Evolutionary conservation across 2,113 vertebrate genomes (phyloP).

Genomic region (Potamarius usumacintae): DNA sequence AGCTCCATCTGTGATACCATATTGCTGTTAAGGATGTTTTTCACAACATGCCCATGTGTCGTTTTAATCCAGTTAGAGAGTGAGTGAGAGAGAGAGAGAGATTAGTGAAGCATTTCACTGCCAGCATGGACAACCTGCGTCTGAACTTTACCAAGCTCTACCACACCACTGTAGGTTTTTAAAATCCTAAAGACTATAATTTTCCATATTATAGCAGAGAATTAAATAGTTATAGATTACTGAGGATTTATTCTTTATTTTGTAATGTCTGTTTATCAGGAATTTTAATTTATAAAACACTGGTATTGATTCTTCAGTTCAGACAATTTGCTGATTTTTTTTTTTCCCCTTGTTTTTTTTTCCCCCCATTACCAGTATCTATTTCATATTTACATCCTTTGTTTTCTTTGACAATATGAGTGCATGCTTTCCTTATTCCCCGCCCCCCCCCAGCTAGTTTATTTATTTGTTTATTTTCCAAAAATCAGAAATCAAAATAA

Average conservation of each 20-base stretch:
- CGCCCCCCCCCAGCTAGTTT: not conserved
- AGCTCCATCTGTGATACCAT: not conserved
- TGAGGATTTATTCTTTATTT: not conserved
- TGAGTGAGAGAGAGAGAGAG: constrained; percentile 10
- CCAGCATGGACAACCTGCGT: not conserved
- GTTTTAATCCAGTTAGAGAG: not conserved
- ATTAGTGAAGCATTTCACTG: not conserved
- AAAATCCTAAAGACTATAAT: not conserved
- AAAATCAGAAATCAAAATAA: too few species aligned
- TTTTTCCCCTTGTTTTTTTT: too few species aligned
- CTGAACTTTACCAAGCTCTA: not conserved
- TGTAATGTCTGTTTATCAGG: not conserved
- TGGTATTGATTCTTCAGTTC: too few species aligned
- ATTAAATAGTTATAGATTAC: not conserved
- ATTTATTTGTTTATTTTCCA: too few species aligned
- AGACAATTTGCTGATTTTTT: too few species aligned
- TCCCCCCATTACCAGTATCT: too few species aligned
- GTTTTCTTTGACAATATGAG: not conserved
- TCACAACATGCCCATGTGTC: not conserved
- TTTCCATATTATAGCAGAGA: not conserved
- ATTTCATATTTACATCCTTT: too few species aligned
- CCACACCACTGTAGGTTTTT: not conserved
- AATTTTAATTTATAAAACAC: too few species aligned
- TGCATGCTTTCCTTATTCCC: not conserved
- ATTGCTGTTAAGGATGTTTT: not conserved